Percentiles rank a stretch among this genome's conserved stretches.
Evolutionary conservation across 2,888 invertebrate species (phyloP).

Genomic region (Alentia gelatinosa): DNA sequence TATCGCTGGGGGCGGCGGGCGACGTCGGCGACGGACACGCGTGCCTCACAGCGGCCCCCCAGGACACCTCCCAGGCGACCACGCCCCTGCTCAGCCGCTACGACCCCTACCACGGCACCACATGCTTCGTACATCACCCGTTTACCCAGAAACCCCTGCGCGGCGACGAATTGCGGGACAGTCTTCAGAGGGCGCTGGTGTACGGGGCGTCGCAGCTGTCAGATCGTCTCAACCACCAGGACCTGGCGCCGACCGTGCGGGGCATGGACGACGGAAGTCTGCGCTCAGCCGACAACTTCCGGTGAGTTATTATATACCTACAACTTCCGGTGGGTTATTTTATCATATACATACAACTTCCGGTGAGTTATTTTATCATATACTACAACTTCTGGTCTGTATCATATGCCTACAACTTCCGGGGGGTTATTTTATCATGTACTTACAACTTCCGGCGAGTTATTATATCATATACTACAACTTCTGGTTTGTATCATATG

Average conservation of each 20-base stretch:
- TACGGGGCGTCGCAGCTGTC: background rate
- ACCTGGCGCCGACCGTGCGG: conserved; percentile 8
- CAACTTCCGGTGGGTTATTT: too few relatives aligned
- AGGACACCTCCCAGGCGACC: background rate
- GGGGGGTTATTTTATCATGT: too few relatives aligned
- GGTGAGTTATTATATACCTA: too few relatives aligned
- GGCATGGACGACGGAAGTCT: background rate
- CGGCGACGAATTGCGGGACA: background rate
- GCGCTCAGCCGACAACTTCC: background rate
- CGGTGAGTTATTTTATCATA: too few relatives aligned
- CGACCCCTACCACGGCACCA: conserved; percentile 52
- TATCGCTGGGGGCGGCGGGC: conserved; percentile 4
- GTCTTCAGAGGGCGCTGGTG: conserved; percentile 5
- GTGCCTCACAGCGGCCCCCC: background rate
- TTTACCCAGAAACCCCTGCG: background rate
- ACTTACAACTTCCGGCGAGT: too few relatives aligned
- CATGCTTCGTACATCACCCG: conserved; percentile 48
- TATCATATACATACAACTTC: too few relatives aligned
- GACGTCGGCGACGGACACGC: background rate
- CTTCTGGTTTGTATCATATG: too few relatives aligned
- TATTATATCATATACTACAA: too few relatives aligned
- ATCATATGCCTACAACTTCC: too few relatives aligned
- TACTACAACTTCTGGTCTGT: too few relatives aligned
- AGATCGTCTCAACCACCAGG: conserved; percentile 50
- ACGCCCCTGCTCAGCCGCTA: conserved; percentile 49